Conservation (phyloP, 1,140 invertebrate genomes). For the Ericerus pela region DNA sequence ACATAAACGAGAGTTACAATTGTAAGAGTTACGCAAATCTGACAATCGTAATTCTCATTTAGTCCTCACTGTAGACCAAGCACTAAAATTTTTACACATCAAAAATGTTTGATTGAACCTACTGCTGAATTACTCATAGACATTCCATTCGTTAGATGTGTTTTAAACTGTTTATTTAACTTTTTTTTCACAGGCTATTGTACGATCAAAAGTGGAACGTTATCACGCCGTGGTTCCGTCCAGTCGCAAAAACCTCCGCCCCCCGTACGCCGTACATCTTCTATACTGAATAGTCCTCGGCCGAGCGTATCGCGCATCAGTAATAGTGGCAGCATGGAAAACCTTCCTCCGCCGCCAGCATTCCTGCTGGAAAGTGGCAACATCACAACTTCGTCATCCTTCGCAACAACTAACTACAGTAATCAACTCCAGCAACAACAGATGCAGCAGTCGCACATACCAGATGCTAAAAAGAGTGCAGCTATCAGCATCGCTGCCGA, state of each 20-base stretch:
- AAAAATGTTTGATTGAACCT: no score
- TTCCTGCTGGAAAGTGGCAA: constrained; percentile 47
- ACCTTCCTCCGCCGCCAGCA: constrained; percentile 67
- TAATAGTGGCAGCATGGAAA: constrained; percentile 36
- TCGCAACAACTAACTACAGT: no score
- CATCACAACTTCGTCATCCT: no score
- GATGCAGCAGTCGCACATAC: neutral
- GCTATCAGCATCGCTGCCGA: constrained; percentile 20
- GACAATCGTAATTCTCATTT: no score
- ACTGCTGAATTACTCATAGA: no score
- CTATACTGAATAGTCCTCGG: constrained; percentile 43
- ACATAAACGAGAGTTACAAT: no score
- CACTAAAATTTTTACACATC: no score
- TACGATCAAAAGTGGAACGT: constrained; percentile 30
- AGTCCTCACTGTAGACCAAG: no score
- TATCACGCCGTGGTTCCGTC: constrained; percentile 42
- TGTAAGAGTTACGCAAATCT: no score
- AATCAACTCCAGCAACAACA: constrained; percentile 13
- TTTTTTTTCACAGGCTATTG: constrained; percentile 30
- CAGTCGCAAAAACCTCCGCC: constrained; percentile 60
- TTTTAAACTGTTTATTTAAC: no score
- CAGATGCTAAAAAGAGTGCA: constrained; percentile 18
- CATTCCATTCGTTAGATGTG: no score
- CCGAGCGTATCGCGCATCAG: constrained; percentile 18
- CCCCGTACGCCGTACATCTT: constrained; percentile 69